Base-by-base conservation (phyloP, 2,797 vertebrate species). In the Xyrichtys novacula region DNA sequence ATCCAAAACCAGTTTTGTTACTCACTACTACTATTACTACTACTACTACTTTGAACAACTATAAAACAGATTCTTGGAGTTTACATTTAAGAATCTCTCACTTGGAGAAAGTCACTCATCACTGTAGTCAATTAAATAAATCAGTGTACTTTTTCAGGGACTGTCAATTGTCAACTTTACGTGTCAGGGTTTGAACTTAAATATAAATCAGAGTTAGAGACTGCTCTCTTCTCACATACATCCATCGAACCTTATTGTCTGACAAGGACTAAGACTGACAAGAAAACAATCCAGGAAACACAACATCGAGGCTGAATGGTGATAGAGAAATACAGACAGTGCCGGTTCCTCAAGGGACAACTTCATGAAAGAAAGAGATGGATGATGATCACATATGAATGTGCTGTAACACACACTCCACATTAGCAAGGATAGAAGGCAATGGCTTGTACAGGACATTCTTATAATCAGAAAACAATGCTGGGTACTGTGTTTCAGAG, bases 311-410 rank as follows among this genome's bases (percentile, higher is more conserved):
- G 42, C 61, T 22, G 36, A 36, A 17, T 55, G 47, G 48, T 82
- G 85, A 85, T 69, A 65, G 73, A 81, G 57, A 78, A 74, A 36
- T 60, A 25, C 47, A 71, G 73, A 81, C 67, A 42, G 49, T 0
- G 12, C 1, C 3, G 46, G 59, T 65, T 65, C 60, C 75, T 71
- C 11, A 22, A 58, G 65, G 71, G 78, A 73, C 43, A 23, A 29
- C 64, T 65, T 61, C 48, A 50, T 66, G 72, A 55, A 63, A 60
- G 67, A 46, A 70, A 54, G 71, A 75, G 74, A 90, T 53, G 71
- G 74, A 80, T 83, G 84, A 78, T 7, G 71, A 84, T 88, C 79
- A 80, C 81, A 72, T 82, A 84, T 73, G 76, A 78, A 80, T 23
- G 53, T 31, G 71, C 67, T 42, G 39, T 87, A n/a, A n/a, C 64